Base-by-base conservation (phyloP, 1,140 invertebrate genomes). In the Paraescarpia echinospica region DNA sequence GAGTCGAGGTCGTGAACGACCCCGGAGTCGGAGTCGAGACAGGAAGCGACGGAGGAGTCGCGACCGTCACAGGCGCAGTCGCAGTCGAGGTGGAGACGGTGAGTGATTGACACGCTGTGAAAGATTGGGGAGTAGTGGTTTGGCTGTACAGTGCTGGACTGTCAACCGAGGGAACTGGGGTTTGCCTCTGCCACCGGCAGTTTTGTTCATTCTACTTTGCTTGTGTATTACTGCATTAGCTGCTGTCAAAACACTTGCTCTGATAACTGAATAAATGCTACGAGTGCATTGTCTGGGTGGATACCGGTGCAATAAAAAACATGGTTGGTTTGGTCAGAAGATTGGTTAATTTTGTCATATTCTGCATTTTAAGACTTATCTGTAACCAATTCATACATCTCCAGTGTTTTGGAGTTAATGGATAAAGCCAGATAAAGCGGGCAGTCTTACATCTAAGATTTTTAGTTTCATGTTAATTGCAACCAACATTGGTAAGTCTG, bases 1-100 rank as follows among this genome's bases (percentile, higher is more conserved):
- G 18, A 77, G 59, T 77, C 14, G 59, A 77, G 31, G 91, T 95
- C 34, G 95, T 91, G 93, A 94, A 2, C 91, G 93, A 90, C 92
- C 93, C 34, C 92, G 94, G 35, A 93, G 94, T 77, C 93, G 95
- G 48, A 94, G 94, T 91, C 92, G 95, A 34, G 94, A 93, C 35
- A 93, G 93, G 92, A 93, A 94, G 77, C 93, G 94, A 41, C 93
- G 92, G 51, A 92, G 93, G 27, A 51, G 92, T 41, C 59, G 59
- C 35, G 59, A 34, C 0, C 33, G 35, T 90, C 59, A 34, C 22
- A 89, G 59, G 34, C 34, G 41, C 35, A 89, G 33, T 92, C 77
- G 34, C 4, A 34, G 59, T 92, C 35, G 77, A 22, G 35, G 34
- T 34, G n/a, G 27, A 89, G 89, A 89, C 18, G 34, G 89, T 77